Evolutionary conservation across 2,888 invertebrate species (phyloP), one percentile per base, ranked within the genome.

Genomic region (Podabrus alpinus): DNA sequence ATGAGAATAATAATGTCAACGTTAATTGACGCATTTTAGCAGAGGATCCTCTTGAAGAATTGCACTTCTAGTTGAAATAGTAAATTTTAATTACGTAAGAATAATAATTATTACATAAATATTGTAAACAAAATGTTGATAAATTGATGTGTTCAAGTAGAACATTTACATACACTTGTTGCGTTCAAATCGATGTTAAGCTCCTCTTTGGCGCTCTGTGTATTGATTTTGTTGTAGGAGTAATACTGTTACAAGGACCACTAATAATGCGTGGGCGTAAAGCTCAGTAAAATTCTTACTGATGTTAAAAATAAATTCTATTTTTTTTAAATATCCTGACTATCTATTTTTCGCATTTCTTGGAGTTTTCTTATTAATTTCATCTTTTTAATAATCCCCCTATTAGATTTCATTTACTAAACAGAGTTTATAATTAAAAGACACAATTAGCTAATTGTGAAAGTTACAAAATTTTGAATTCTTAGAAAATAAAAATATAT

Each of bases 161-260:
- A 70, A 74, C 76, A 75, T 79, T 79, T 77, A 73, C 77, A 73
- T 76, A 77, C 77, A 78, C 77, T 79, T 77, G 78, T 79, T 79
- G 79, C 79, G 73, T 74, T 68, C 66, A 69, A 73, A 76, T 73
- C 74, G 75, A 78, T 74, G 79, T 78, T 59, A 76, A 79, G 75
- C 77, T 68, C 79, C 77, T 72, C 68, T 79, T 79, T 75, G 78
- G 79, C 79, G 79, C 78, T 78, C 69, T 70, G 69, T 67, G 66
- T 79, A 79, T 79, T 78, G 79, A 79, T 79, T 79, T 78, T 78
- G 69, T 77, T 70, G 78, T 79, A 77, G 79, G 77, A 73, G 77
- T 75, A 71, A 72, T 75, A 77, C 73, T 71, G 73, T 73, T 73
- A 73, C 73, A 75, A 75, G 77, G 75, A 75, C 73, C 73, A 74